A percentile compares a stretch with the other conserved stretches of the same genome.
phyloP scores from a whole-genome alignment of 2,888 invertebrate genomes.

The Congeria kusceri region DNA sequence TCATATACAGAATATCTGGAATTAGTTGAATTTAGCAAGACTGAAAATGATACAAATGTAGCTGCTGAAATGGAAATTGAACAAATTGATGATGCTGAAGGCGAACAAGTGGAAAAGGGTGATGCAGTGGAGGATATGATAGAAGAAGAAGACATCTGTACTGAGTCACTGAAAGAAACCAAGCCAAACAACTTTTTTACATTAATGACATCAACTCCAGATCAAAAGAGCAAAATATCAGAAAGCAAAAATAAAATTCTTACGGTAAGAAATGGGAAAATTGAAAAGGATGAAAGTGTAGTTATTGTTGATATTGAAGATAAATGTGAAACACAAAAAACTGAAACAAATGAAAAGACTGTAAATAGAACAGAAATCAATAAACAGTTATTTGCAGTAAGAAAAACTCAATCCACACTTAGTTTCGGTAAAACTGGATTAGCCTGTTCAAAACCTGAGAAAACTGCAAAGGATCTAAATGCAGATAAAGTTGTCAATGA shows the following conservation, averaged over 20 bases:
- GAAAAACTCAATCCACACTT: conserved; percentile 64
- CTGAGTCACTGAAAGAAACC: background rate
- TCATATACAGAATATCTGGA: conserved; percentile 48
- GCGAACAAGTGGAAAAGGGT: background rate
- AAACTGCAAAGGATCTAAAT: conserved; percentile 8
- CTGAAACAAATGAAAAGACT: background rate
- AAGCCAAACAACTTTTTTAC: conserved; percentile 21
- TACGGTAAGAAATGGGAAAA: conserved; percentile 7
- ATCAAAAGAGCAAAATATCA: conserved; percentile 29
- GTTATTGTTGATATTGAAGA: background rate
- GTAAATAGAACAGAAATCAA: background rate
- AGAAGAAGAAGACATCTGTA: conserved; percentile 1
- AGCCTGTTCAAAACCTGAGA: conserved; percentile 49
- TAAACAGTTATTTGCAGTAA: conserved; percentile 18
- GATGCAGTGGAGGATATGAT: background rate
- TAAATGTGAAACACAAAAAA: background rate
- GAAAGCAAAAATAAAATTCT: conserved; percentile 3
- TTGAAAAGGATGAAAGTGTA: background rate
- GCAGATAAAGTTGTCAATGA: background rate
- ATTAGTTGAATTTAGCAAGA: conserved; percentile 9
- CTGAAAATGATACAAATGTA: conserved; percentile 1
- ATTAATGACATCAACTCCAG: conserved; percentile 59
- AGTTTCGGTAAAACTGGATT: conserved; percentile 64
- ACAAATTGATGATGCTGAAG: conserved; percentile 6
- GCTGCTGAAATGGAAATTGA: conserved; percentile 27